Evolutionary conservation across 2,797 vertebrate genomes (phyloP), one percentile per base, ranked within the genome.

Genomic region (Chaunax sp.): DNA sequence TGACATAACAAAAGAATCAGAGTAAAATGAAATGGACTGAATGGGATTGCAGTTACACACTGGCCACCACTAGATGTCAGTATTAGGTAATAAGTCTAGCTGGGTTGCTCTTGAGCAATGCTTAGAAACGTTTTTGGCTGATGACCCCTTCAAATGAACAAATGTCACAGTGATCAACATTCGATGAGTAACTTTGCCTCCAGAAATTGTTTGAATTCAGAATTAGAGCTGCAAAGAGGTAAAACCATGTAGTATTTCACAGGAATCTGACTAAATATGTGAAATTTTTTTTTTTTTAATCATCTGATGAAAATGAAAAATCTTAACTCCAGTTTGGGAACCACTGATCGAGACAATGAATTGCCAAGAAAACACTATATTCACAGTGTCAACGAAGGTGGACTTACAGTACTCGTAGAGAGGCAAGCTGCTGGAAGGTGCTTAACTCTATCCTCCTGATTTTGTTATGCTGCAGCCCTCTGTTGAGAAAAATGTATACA

Each of bases 381-480:
- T 3, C 52, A 57, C n/a, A 19, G 0, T 43, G 30, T 35, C 1
- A 64, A 49, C 41, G 61, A 33, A 38, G 22, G n/a, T 46, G 38
- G 64, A 95, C 96, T 96, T 87, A 97, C 97, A 98, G 92, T 64
- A 94, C 90, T 75, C 94, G 94, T 28, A 98, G 92, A 60, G 94
- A 94, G 76, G 80, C 20, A 61, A 98, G 95, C 90, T 97, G 96
- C 82, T 94, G 86, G 65, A 99, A 98, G 64, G 96, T 97, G 76
- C 93, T 93, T 10, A 92, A 94, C 86, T 95, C 83, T 12, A 99
- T 94, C 86, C 94, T 94, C 20, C 82, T 92, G 89, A 98, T 96
- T 75, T 88, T 92, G 89, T 99, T 98, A 87, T 98, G 95, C 85
- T 96, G 96, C 61, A 99, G 94, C 51, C 95, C 96, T 4, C 97